Conservation (phyloP, 2,113 vertebrate species). For the Daphoenositta chrysoptera region DNA sequence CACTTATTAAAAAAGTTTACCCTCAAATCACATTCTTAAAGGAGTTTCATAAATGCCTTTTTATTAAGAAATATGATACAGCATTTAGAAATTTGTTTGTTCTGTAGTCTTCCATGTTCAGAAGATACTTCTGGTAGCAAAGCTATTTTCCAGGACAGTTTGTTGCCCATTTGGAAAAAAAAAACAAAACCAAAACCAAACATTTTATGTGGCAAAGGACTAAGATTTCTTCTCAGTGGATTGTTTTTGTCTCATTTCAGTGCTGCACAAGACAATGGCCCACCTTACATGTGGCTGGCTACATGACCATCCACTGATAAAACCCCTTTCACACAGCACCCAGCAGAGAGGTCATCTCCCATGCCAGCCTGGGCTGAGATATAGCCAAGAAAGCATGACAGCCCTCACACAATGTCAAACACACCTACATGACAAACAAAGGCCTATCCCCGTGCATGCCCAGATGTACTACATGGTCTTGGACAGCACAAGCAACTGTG, state of each 20-base stretch:
- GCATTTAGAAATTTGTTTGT: background rate
- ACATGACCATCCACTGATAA: background rate
- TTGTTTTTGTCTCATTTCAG: background rate
- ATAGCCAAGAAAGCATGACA: fast-evolving
- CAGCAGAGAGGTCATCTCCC: background rate
- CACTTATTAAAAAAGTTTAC: background rate
- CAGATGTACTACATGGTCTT: background rate
- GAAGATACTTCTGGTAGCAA: background rate
- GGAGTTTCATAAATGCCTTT: background rate
- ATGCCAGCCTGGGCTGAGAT: background rate
- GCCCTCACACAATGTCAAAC: background rate
- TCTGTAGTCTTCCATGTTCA: background rate
- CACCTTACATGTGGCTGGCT: background rate
- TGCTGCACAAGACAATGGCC: background rate
- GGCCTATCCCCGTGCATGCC: background rate
- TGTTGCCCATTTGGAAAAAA: background rate
- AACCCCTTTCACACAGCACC: background rate
- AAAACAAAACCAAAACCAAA: background rate
- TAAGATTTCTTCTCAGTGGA: background rate
- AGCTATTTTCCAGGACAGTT: background rate
- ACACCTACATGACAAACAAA: background rate
- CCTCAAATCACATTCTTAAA: background rate
- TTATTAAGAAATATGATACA: background rate
- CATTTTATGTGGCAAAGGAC: background rate
- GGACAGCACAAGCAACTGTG: background rate